Conservation (phyloP, 2,797 vertebrate genomes). For the Mycteria americana region DNA sequence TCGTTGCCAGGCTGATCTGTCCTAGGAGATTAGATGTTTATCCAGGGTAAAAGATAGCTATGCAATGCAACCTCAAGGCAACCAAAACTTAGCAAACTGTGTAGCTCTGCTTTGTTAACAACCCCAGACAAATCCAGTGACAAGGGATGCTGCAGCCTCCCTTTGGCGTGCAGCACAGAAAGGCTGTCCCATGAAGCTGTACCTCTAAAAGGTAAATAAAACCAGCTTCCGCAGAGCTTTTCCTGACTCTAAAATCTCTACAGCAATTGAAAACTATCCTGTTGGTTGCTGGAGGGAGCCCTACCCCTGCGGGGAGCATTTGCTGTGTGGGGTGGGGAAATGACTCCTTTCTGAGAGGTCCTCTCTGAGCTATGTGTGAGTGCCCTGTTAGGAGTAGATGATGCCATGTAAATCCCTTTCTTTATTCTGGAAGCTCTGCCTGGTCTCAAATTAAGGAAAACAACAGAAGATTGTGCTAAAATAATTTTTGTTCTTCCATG, state of each 20-base stretch:
- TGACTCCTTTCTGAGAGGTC: not conserved
- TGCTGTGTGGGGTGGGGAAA: not conserved
- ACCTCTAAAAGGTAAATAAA: not conserved
- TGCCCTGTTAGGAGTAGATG: not conserved
- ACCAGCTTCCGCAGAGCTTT: not conserved
- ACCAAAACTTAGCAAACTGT: not conserved
- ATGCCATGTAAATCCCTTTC: not conserved
- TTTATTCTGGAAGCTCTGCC: not conserved
- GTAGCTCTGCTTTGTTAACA: not conserved
- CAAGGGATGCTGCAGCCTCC: too few species aligned
- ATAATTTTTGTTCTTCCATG: not conserved
- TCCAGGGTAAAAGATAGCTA: not conserved
- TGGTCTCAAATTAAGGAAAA: not conserved
- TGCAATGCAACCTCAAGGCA: not conserved
- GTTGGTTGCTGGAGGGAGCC: not conserved
- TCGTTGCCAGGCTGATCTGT: not conserved
- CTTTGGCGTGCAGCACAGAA: too few species aligned
- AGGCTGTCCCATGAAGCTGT: not conserved
- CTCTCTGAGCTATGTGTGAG: not conserved
- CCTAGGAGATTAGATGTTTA: not conserved
- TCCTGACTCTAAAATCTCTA: not conserved
- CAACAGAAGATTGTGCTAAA: not conserved
- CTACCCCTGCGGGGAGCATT: rapidly evolving
- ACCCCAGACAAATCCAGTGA: not conserved
- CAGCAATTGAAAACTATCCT: not conserved